These are phyloP conservation scores for Varanus komodoensis DNA, from an alignment of 2,113 vertebrate species.

Conservation along the genomic window DNA sequence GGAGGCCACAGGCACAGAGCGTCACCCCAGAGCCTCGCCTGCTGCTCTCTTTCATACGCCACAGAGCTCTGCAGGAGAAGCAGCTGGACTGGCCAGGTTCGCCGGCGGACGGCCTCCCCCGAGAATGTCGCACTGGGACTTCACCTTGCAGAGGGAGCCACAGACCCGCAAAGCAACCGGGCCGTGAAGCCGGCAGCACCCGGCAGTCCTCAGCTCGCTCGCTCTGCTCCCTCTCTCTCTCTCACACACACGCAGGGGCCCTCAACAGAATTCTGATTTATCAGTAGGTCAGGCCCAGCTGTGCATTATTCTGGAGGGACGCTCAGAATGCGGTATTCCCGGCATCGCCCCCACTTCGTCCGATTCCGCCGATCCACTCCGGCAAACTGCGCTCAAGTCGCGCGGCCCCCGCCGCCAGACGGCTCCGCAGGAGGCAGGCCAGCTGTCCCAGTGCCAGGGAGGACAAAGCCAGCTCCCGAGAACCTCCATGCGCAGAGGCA, in stretches of 20 bases:
- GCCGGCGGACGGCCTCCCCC: neutral
- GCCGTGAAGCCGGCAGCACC: neutral
- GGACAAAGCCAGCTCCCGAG: neutral
- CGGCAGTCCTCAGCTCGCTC: too few relatives aligned
- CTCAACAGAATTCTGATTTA: neutral
- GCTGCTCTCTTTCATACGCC: neutral
- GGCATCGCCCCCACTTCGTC: neutral
- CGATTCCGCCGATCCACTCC: neutral
- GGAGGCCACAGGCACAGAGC: too few relatives aligned
- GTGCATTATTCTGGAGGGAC: neutral
- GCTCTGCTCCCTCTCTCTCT: rapidly evolving
- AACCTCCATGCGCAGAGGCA: neutral
- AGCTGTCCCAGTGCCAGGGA: neutral
- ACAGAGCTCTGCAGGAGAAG: neutral
- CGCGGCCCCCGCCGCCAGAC: neutral
- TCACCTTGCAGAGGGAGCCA: neutral
- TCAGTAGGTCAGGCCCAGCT: neutral
- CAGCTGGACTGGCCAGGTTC: neutral
- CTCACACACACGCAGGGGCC: neutral
- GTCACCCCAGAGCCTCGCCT: neutral
- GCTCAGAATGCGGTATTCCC: neutral
- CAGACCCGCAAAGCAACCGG: too few relatives aligned
- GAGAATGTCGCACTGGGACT: neutral
- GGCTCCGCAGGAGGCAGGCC: neutral
- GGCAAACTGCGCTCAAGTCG: neutral